Conservation (phyloP, 2,113 vertebrate genomes). For the Bambusicola thoracicus region DNA sequence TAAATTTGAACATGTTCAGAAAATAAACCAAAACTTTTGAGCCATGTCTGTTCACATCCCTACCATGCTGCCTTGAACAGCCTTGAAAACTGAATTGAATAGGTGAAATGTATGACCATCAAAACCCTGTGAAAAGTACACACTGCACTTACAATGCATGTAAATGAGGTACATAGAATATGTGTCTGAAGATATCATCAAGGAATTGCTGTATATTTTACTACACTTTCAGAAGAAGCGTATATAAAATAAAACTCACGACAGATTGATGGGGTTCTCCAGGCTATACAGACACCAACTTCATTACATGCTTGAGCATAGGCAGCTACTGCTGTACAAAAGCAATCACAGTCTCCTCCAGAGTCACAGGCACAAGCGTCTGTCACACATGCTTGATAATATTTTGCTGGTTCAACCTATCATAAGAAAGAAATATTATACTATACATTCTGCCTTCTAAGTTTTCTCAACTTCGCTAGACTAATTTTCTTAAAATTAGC, state of each 20-base stretch:
- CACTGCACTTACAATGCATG: neutral
- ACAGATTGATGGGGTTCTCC: conserved; percentile 77
- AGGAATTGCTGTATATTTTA: neutral
- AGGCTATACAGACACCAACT: conserved; percentile 72
- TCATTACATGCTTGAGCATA: conserved; percentile 77
- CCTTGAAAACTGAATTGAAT: neutral
- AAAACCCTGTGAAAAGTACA: neutral
- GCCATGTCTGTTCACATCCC: neutral
- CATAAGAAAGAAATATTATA: neutral
- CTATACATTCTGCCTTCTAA: neutral
- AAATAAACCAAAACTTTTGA: neutral
- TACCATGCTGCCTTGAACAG: neutral
- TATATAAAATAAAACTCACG: conserved; percentile 69
- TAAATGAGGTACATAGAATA: neutral
- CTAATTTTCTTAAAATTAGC: neutral
- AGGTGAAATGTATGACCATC: neutral
- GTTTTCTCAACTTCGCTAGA: neutral
- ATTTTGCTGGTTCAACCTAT: conserved; percentile 76
- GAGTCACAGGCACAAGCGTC: conserved; percentile 77
- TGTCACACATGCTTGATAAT: conserved; percentile 77
- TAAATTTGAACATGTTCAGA: neutral
- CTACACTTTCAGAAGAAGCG: neutral
- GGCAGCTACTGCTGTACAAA: conserved; percentile 78
- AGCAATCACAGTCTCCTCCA: conserved; percentile 78
- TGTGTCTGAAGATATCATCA: neutral